Evolutionary conservation across 2,113 vertebrate genomes (phyloP), one percentile per base, ranked within the genome.

Genomic region (Hippocampus comes): DNA sequence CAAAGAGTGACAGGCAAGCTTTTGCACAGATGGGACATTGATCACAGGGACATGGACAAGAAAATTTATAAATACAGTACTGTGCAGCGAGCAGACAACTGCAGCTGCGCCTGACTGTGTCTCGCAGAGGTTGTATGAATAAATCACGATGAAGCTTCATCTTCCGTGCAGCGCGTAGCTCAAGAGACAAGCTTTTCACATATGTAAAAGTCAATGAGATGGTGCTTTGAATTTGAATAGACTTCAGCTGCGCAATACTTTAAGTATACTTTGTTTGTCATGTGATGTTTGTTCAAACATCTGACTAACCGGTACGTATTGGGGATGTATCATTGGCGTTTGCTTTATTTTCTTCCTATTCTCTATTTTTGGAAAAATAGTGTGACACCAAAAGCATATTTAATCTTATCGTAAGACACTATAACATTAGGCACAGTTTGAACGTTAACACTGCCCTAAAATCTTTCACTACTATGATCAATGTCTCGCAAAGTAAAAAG

Each of bases 1-100:
- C 42, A 48, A 48, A 66, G n/a, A 66, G 43, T 65, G 38, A 17
- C 21, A 23, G 20, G 21, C 9, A n/a, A 12, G 60, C 60, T 7
- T 41, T 34, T 63, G 60, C 60, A n/a, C 63, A 66, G 63, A 46
- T 66, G 59, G 59, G 27, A 10, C 59, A 61, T 34, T 46, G 64
- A 66, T 48, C 64, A 27, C 23, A 48, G 21, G 38, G 41, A 43
- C 41, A 5, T 14, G 18, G 38, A 43, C 4, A 23, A 18, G 23
- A 65, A 65, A 6, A 18, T 48, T 18, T 27, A 66, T 66, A 18
- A 48, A 27, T 66, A 27, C 23, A 27, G n/a, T 7, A 46, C 43
- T 48, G 42, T 21, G 25, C 64, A 66, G 64, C 64, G 2, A 65
- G 41, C 38, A 64, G 21, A 23, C 20, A 14, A 42, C 63, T 65